Percentiles rank a stretch among this genome's conserved stretches.
phyloP scores from a whole-genome alignment of 2,113 vertebrate species.

The Calidris pugnax region DNA sequence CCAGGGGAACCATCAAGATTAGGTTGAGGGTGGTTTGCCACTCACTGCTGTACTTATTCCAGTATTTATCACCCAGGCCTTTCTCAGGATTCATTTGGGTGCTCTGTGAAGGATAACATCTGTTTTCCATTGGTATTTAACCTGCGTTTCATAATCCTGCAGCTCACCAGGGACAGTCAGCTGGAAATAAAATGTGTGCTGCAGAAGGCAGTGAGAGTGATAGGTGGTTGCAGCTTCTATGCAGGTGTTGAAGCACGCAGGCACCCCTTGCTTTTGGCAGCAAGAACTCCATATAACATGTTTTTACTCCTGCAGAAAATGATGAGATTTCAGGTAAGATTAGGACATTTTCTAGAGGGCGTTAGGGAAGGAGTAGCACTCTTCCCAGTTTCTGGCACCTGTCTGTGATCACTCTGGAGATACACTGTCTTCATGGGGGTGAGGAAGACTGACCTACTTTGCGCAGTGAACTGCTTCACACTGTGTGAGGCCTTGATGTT shows the following conservation, averaged over 20 bases:
- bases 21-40: neutral
- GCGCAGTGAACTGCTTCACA: neutral
- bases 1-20: neutral
- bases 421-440: neutral
- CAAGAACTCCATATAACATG: accelerated
- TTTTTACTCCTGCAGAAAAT: neutral
- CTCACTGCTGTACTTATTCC: neutral
- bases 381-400: neutral
- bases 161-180: neutral
- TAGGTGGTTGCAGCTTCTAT: neutral
- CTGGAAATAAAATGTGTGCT: neutral
- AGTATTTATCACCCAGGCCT: neutral
- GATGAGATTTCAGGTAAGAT: neutral
- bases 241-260: neutral
- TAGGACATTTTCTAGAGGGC: too few species aligned
- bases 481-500: neutral
- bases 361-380: neutral
- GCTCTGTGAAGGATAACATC: neutral
- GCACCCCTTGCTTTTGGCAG: neutral
- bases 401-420: neutral
- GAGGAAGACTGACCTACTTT: neutral
- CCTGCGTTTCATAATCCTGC: neutral
- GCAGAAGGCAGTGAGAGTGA: neutral
- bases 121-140: neutral
- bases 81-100: neutral